Conservation (phyloP, 2,797 vertebrate species). For the Pangasius djambal region DNA sequence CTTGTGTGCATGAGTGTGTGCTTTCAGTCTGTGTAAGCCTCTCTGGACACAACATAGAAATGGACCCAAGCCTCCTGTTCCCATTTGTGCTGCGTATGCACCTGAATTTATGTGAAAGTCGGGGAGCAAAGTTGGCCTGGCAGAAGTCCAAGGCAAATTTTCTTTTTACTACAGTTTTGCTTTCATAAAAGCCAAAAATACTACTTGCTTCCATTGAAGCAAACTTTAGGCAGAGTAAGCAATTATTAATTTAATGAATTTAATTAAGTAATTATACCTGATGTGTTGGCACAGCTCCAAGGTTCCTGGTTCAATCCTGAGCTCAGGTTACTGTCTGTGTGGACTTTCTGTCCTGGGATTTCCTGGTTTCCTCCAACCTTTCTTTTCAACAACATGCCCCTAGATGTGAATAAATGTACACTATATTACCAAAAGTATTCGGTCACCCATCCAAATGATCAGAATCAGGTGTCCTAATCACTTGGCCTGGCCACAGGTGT, state of each 20-base stretch:
- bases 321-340: background rate
- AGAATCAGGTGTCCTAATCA: too few species aligned
- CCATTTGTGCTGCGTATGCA: background rate
- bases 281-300: background rate
- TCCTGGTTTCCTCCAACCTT: background rate
- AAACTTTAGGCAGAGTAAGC: background rate
- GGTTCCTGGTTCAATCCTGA: background rate
- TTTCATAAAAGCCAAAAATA: background rate
- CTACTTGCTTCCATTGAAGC: background rate
- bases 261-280: too few species aligned
- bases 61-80: background rate
- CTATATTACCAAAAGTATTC: too few species aligned
- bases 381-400: background rate
- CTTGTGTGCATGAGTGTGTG: background rate
- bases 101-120: too few species aligned
- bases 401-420: background rate
- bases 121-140: too few species aligned
- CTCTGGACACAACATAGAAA: slow-evolving; percentile 20
- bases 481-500: too few species aligned
- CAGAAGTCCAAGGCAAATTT: too few species aligned
- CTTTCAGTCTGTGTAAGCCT: background rate
- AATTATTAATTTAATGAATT: too few species aligned
- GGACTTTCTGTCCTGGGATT: background rate
- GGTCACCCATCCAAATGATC: too few species aligned
- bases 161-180: background rate